phyloP scores from a whole-genome alignment of 1,140 invertebrate genomes.

The Triops longicaudatus region DNA sequence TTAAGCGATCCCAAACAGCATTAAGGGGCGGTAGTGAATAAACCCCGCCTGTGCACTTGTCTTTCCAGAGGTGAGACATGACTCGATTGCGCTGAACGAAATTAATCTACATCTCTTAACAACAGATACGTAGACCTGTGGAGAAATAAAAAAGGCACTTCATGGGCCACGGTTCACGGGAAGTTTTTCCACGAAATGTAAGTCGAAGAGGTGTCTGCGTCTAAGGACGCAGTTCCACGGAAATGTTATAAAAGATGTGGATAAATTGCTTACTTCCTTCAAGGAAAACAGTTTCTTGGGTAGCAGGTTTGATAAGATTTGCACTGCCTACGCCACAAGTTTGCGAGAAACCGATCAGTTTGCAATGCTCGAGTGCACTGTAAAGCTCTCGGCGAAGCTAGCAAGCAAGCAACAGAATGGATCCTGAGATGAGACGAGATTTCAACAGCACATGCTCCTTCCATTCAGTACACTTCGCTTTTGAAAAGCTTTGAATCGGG shows the following conservation, averaged over 20 bases:
- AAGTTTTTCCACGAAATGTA: not conserved
- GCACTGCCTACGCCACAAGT: not conserved
- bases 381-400: not conserved
- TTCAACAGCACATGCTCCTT: slow-evolving; percentile 14
- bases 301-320: not conserved
- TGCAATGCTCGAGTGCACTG: slow-evolving; percentile 14
- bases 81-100: not conserved
- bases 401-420: not conserved
- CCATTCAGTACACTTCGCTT: not conserved
- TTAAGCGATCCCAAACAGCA: not conserved
- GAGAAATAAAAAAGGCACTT: not conserved
- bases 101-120: not conserved
- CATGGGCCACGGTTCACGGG: not conserved
- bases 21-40: not conserved
- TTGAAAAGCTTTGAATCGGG: not conserved
- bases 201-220: too few relatives aligned
- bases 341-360: not conserved
- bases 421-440: not conserved
- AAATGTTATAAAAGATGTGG: too few relatives aligned
- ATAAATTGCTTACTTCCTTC: too few relatives aligned
- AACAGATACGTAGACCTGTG: not conserved
- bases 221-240: too few relatives aligned
- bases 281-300: not conserved
- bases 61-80: not conserved
- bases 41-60: not conserved